phyloP scores from a whole-genome alignment of 2,113 vertebrate genomes.

The Progne subis region DNA sequence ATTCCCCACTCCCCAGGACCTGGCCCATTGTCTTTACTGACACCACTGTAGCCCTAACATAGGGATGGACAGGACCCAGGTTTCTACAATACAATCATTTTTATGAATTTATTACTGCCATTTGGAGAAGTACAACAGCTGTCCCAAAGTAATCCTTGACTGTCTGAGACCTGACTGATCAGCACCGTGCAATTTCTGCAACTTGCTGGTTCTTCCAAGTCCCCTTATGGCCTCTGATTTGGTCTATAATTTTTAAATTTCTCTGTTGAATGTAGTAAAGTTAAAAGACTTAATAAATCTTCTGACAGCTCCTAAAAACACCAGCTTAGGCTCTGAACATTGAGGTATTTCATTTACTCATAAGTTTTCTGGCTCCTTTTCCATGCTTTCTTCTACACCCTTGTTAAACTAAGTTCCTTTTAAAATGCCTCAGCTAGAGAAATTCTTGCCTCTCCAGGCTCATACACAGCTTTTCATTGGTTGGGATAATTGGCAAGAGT shows the following conservation, averaged over 20 bases:
- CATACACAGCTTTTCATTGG: background rate
- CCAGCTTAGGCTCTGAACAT: constrained; percentile 36
- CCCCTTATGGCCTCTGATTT: background rate
- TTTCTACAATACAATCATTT: background rate
- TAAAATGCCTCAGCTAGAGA: constrained; percentile 26
- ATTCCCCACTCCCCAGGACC: accelerated
- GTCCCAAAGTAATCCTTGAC: background rate
- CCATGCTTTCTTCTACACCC: constrained; percentile 47
- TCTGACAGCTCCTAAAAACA: constrained; percentile 65
- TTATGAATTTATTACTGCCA: background rate
- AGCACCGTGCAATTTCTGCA: background rate
- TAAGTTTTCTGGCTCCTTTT: constrained; percentile 59
- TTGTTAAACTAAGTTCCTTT: constrained; percentile 57
- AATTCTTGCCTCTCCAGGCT: constrained; percentile 47
- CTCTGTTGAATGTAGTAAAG: constrained; percentile 53
- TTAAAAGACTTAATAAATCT: constrained; percentile 72
- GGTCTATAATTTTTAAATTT: constrained; percentile 44
- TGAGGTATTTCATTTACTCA: constrained; percentile 61
- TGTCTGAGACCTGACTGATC: background rate
- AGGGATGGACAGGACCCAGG: background rate
- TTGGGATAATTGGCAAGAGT: constrained; percentile 49
- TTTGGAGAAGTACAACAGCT: background rate
- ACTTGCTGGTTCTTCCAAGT: background rate
- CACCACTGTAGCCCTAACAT: background rate
- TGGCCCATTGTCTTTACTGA: background rate